phyloP scores from a whole-genome alignment of 2,113 vertebrate genomes.

The Genyomyrus donnyi region DNA sequence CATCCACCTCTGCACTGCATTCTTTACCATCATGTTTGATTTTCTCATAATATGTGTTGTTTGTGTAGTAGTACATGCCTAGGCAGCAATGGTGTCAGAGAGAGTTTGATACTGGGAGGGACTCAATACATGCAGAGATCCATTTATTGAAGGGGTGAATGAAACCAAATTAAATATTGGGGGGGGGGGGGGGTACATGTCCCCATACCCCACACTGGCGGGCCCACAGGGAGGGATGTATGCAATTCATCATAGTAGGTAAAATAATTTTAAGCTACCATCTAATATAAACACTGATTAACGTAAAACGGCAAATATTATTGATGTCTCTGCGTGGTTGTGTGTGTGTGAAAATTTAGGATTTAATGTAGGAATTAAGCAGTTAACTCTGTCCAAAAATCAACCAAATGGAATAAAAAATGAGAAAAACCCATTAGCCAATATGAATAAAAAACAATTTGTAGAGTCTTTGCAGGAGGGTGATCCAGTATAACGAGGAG shows the following conservation, averaged over 20 bases:
- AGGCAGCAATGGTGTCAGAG: neutral
- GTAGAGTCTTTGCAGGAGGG: too few species aligned
- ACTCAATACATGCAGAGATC: neutral
- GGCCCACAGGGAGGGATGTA: neutral
- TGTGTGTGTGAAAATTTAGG: neutral
- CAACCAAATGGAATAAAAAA: neutral
- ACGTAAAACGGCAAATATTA: neutral
- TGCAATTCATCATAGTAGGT: neutral
- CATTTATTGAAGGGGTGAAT: neutral
- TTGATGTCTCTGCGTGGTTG: neutral
- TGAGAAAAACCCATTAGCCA: neutral
- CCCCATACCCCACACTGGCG: neutral
- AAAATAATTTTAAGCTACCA: neutral
- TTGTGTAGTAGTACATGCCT: neutral
- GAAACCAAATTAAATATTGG: neutral
- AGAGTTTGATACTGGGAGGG: neutral
- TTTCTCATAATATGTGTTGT: neutral
- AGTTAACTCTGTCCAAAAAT: neutral
- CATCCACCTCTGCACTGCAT: neutral
- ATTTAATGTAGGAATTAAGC: neutral
- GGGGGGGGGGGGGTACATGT: neutral
- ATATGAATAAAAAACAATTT: neutral
- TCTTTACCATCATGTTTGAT: neutral
- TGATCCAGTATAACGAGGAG: neutral
- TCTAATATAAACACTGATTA: neutral